Conservation (phyloP, 2,113 vertebrate species). For the Siniperca knerii region DNA sequence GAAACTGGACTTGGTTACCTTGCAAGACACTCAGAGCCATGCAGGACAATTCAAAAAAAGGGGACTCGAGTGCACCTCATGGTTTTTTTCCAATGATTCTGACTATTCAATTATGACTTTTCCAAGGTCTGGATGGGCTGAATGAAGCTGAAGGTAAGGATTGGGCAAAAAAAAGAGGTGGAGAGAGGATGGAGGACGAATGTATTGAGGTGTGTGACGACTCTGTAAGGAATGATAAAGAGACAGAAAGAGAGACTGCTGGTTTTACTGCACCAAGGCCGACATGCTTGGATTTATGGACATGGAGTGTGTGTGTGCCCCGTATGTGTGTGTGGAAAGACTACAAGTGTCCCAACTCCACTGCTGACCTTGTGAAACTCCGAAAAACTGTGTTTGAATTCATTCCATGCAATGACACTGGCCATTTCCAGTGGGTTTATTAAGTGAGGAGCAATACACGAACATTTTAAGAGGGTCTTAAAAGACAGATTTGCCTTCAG, state of each 20-base stretch:
- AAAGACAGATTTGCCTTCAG: slow-evolving; percentile 67
- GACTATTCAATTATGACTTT: slow-evolving; percentile 52
- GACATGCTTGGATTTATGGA: slow-evolving; percentile 75
- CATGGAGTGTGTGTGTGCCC: neutral
- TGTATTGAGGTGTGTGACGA: slow-evolving; percentile 74
- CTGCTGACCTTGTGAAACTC: slow-evolving; percentile 74
- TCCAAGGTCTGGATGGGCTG: slow-evolving; percentile 58
- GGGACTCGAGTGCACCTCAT: neutral
- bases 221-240: slow-evolving; percentile 77
- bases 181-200: slow-evolving; percentile 55
- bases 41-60: slow-evolving; percentile 29
- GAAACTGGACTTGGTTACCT: slow-evolving; percentile 29
- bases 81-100: slow-evolving; percentile 9
- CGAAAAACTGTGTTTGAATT: slow-evolving; percentile 63
- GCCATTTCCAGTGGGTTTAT: slow-evolving; percentile 64
- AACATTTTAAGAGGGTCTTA: slow-evolving; percentile 59
- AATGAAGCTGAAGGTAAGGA: slow-evolving; percentile 45
- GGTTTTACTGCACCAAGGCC: slow-evolving; percentile 82
- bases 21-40: neutral
- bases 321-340: slow-evolving; percentile 24
- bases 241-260: slow-evolving; percentile 73
- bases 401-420: slow-evolving; percentile 39
- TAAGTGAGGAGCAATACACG: slow-evolving; percentile 54
- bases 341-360: slow-evolving; percentile 42
- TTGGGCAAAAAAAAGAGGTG: slow-evolving; percentile 11